Evolutionary conservation across 2,113 vertebrate species (phyloP).

Genomic region (Etheostoma spectabile): DNA sequence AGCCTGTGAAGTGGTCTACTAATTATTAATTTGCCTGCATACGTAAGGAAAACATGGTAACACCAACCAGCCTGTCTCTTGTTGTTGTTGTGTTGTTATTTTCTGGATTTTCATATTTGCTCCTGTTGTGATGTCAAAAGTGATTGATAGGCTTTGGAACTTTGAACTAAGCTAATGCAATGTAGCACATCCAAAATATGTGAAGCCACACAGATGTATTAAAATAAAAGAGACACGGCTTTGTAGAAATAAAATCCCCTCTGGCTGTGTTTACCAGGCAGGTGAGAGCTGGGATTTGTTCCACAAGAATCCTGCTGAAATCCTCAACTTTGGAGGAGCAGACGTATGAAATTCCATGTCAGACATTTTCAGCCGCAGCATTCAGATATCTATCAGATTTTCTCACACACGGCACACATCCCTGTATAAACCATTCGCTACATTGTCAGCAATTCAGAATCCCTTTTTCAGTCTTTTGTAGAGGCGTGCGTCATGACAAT

Average conservation of each 20-base stretch:
- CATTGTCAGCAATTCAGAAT: slow-evolving; percentile 57
- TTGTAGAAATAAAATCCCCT: slow-evolving; percentile 1
- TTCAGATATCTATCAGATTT: slow-evolving; percentile 39
- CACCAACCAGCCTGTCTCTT: slow-evolving; percentile 11
- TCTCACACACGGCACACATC: slow-evolving; percentile 1
- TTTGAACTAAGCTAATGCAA: slow-evolving; percentile 7
- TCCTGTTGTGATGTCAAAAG: slow-evolving; percentile 33
- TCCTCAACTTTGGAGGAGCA: slow-evolving; percentile 4
- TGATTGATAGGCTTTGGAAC: slow-evolving; percentile 32
- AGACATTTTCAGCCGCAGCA: slow-evolving; percentile 27
- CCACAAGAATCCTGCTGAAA: slow-evolving; percentile 18
- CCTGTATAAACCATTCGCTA: slow-evolving; percentile 32
- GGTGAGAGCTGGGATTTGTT: slow-evolving; percentile 26
- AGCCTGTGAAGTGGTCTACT: slow-evolving; percentile 9
- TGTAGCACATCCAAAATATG: slow-evolving; percentile 8
- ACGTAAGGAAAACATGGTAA: slow-evolving; percentile 34
- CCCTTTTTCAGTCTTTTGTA: slow-evolving; percentile 69
- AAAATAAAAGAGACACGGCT: slow-evolving; percentile 15
- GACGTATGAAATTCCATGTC: slow-evolving; percentile 7
- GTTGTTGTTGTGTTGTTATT: slow-evolving; percentile 36
- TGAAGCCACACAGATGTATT: neutral
- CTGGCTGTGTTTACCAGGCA: slow-evolving; percentile 26
- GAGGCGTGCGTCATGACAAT: slow-evolving; percentile 46
- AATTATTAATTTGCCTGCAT: slow-evolving; percentile 27
- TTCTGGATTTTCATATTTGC: slow-evolving; percentile 57